phyloP scores from a whole-genome alignment of 2,888 invertebrate genomes.

The Baronia brevicornis region DNA sequence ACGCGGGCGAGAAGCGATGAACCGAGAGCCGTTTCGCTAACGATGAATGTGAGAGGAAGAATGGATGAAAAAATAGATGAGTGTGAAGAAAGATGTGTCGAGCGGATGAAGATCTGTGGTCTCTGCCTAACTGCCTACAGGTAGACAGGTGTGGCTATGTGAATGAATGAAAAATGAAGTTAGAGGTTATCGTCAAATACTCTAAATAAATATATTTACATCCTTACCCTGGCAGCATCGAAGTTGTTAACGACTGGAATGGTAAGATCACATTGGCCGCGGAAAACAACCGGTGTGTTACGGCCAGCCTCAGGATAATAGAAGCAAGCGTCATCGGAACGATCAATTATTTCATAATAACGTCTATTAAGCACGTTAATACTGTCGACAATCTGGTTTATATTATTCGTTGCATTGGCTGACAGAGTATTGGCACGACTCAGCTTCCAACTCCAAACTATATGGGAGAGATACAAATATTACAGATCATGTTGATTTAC shows the following conservation, averaged over 20 bases:
- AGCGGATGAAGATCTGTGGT: too few relatives aligned
- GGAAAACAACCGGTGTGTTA: constrained; percentile 28
- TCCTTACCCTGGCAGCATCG: constrained; percentile 27
- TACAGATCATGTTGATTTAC: background rate
- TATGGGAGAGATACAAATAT: constrained; percentile 10
- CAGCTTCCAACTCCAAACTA: constrained; percentile 49
- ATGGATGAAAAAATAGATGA: too few relatives aligned
- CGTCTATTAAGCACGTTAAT: constrained; percentile 32
- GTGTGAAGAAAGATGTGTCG: too few relatives aligned
- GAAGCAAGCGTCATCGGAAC: constrained; percentile 29
- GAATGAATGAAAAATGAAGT: too few relatives aligned
- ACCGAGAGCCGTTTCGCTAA: too few relatives aligned
- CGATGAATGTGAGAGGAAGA: too few relatives aligned
- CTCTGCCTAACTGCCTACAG: too few relatives aligned
- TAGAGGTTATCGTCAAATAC: too few relatives aligned
- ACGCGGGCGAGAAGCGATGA: too few relatives aligned
- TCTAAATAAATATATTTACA: too few relatives aligned
- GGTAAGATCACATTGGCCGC: constrained; percentile 33
- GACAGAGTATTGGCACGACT: constrained; percentile 32
- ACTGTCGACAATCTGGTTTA: constrained; percentile 26
- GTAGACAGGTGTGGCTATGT: too few relatives aligned
- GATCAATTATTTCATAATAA: constrained; percentile 30
- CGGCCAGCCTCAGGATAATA: constrained; percentile 28
- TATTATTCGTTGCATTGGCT: constrained; percentile 21
- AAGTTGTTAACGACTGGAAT: constrained; percentile 32